These are phyloP conservation scores for Podotricha telesiphe DNA, from an alignment of 2,888 invertebrate species.

Conservation along the genomic window DNA sequence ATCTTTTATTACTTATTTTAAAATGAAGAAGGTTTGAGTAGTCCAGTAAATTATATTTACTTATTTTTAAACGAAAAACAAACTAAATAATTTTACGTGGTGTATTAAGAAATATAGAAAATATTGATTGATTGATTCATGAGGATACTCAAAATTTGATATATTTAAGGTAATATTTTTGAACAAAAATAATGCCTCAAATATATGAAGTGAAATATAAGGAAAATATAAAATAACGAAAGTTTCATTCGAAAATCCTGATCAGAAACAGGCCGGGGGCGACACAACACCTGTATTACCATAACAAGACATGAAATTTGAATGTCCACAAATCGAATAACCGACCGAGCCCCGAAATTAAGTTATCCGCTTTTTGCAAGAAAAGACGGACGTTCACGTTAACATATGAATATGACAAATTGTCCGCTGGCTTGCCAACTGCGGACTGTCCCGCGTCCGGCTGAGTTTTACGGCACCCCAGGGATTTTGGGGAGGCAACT, in stretches of 20 bases:
- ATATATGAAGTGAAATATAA: background rate
- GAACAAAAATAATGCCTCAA: too few relatives aligned
- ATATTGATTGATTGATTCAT: too few relatives aligned
- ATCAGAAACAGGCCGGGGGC: slow-evolving; percentile 59
- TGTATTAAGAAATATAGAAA: too few relatives aligned
- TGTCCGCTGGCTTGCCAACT: slow-evolving; percentile 76
- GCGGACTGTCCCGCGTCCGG: slow-evolving; percentile 67
- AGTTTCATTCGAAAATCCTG: slow-evolving; percentile 13
- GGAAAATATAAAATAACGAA: slow-evolving; percentile 19
- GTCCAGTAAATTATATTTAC: too few relatives aligned
- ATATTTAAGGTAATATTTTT: too few relatives aligned
- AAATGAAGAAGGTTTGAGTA: too few relatives aligned
- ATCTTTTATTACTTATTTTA: too few relatives aligned
- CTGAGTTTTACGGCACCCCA: slow-evolving; percentile 81
- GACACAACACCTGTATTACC: slow-evolving; percentile 81
- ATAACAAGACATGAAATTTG: slow-evolving; percentile 83
- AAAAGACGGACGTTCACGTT: slow-evolving; percentile 78
- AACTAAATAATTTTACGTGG: too few relatives aligned
- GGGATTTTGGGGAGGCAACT: slow-evolving; percentile 76
- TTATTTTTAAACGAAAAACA: too few relatives aligned
- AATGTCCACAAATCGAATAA: slow-evolving; percentile 82
- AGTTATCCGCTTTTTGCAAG: slow-evolving; percentile 83
- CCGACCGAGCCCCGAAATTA: slow-evolving; percentile 70
- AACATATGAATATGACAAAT: slow-evolving; percentile 85
- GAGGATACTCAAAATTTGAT: too few relatives aligned